These are phyloP conservation scores for Cotesia chilonis DNA, from an alignment of 1,140 invertebrate genomes.

Conservation along the genomic window DNA sequence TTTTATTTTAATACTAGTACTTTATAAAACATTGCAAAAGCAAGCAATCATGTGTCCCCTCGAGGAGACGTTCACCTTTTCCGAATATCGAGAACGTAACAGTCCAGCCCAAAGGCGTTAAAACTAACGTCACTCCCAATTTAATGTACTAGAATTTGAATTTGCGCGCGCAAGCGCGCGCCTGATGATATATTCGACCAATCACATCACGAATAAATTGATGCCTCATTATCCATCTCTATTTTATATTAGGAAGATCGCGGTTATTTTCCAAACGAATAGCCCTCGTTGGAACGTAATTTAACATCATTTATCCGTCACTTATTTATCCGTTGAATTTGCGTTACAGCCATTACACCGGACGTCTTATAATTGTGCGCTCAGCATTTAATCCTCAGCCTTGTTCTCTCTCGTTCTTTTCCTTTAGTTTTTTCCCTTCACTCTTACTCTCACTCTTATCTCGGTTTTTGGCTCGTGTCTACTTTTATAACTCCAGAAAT, in stretches of 20 bases:
- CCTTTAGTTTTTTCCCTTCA: neutral
- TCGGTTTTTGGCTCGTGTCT: too few relatives aligned
- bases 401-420: neutral
- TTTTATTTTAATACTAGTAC: neutral
- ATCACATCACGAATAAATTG: too few relatives aligned
- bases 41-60: conserved; percentile 16
- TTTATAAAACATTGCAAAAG: conserved; percentile 17
- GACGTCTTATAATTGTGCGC: conserved; percentile 5
- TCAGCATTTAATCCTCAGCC: neutral
- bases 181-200: too few relatives aligned
- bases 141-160: too few relatives aligned
- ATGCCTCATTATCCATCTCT: too few relatives aligned
- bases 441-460: neutral
- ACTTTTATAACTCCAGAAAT: too few relatives aligned
- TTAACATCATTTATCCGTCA: conserved; percentile 34
- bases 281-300: conserved; percentile 27
- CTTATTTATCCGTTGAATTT: neutral
- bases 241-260: too few relatives aligned
- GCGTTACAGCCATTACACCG: neutral
- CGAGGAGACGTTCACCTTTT: conserved; percentile 25
- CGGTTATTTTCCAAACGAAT: conserved; percentile 25
- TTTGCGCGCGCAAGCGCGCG: too few relatives aligned
- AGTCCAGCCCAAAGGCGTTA: conserved; percentile 3
- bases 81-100: conserved; percentile 13
- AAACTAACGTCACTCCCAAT: conserved; percentile 14